These are phyloP conservation scores for Poecilia velifera DNA, from an alignment of 2,797 vertebrate genomes.

Conservation along the genomic window DNA sequence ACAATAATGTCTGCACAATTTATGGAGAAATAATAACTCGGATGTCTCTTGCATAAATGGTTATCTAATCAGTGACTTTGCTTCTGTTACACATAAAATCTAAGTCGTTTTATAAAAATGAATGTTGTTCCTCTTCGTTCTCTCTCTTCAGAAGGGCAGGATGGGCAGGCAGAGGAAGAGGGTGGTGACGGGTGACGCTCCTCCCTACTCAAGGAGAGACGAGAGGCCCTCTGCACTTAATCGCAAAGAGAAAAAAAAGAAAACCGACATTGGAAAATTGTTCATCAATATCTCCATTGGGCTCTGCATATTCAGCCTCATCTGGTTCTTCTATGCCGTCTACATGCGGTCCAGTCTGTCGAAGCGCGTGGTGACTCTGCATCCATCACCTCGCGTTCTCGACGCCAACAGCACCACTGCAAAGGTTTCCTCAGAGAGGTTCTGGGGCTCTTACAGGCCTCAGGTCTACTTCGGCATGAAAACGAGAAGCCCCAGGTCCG, in stretches of 20 bases:
- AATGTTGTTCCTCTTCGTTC: slow-evolving; percentile 6
- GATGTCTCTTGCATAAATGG: background rate
- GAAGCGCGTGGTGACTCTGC: slow-evolving; percentile 83
- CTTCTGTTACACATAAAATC: background rate
- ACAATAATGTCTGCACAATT: background rate
- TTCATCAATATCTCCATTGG: slow-evolving; percentile 87
- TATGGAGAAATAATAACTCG: background rate
- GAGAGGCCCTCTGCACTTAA: slow-evolving; percentile 75
- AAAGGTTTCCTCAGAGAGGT: slow-evolving; percentile 80
- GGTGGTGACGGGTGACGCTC: slow-evolving; percentile 71
- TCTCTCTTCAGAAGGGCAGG: slow-evolving; percentile 65
- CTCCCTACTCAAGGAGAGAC: slow-evolving; percentile 76
- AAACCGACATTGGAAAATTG: slow-evolving; percentile 81
- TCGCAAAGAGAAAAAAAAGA: slow-evolving; percentile 85
- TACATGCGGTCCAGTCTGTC: slow-evolving; percentile 82
- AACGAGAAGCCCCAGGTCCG: slow-evolving; percentile 87
- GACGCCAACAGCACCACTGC: slow-evolving; percentile 81
- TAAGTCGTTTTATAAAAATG: background rate
- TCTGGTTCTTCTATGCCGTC: slow-evolving; percentile 85
- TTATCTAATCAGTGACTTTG: background rate
- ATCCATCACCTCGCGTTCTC: slow-evolving; percentile 81
- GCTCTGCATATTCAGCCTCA: slow-evolving; percentile 84
- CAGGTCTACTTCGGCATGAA: slow-evolving; percentile 98
- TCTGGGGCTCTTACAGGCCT: slow-evolving; percentile 95
- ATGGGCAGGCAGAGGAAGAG: slow-evolving; percentile 86